Percentiles rank a stretch among this genome's conserved stretches.
Conservation (phyloP, 2,113 vertebrate genomes). For the Etheostoma cragini region DNA sequence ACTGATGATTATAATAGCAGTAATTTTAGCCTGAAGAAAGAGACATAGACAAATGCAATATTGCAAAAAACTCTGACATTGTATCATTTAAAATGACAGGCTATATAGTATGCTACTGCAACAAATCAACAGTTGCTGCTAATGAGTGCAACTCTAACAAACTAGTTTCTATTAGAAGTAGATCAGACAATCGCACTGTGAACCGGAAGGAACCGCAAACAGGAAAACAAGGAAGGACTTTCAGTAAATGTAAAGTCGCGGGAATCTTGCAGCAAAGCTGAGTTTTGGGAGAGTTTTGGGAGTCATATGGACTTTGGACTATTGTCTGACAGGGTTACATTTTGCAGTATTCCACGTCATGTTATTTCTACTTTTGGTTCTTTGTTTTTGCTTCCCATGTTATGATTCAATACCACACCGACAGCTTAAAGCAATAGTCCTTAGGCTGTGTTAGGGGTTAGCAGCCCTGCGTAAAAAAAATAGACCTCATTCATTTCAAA, state of each 20-base stretch:
- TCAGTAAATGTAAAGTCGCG: background rate
- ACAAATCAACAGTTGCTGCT: conserved; percentile 44
- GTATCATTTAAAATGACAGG: conserved; percentile 45
- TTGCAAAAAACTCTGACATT: conserved; percentile 25
- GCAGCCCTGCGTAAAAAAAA: background rate
- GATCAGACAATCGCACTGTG: conserved; percentile 16
- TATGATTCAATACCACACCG: background rate
- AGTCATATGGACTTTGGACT: conserved; percentile 15
- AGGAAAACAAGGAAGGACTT: background rate
- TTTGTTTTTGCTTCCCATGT: conserved; percentile 25
- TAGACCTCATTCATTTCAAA: background rate
- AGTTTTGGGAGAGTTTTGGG: too few species aligned
- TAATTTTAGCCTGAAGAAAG: conserved; percentile 23
- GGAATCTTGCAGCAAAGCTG: background rate
- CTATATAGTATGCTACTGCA: conserved; percentile 27
- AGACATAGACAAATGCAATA: background rate
- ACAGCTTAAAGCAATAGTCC: conserved; percentile 10
- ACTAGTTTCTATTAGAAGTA: background rate
- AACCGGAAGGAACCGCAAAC: conserved; percentile 8
- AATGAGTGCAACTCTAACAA: conserved; percentile 28
- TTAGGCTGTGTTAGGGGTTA: background rate
- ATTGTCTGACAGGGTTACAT: conserved; percentile 4
- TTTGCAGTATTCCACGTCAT: background rate
- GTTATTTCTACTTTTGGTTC: conserved; percentile 57
- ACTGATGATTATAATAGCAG: conserved; percentile 10